Conservation (phyloP, 2,113 vertebrate species). For the Rhinolophus ferrumequinum region DNA sequence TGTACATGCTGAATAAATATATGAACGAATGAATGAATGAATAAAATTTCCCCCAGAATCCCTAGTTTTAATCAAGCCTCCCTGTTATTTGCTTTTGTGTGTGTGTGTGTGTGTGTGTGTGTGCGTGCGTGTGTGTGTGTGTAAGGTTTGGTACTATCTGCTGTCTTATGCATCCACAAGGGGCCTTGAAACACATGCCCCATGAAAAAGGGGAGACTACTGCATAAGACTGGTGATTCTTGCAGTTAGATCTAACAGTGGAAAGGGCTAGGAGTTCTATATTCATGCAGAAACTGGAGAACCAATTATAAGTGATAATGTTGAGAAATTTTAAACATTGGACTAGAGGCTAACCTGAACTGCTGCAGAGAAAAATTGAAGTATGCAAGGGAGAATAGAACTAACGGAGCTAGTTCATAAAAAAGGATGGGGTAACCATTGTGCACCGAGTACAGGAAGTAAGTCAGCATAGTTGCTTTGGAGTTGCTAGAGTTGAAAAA, state of each 20-base stretch:
- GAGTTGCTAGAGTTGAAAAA: not conserved
- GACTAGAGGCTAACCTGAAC: not conserved
- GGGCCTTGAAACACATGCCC: not conserved
- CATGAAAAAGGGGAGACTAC: not conserved
- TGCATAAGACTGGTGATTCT: not conserved
- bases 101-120: too few species aligned
- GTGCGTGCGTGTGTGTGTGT: too few species aligned
- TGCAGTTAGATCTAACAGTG: not conserved
- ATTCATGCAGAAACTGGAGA: not conserved
- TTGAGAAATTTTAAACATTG: not conserved
- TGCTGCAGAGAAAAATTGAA: not conserved
- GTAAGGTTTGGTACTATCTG: not conserved
- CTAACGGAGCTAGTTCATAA: not conserved
- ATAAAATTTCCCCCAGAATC: not conserved
- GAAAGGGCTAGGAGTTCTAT: not conserved
- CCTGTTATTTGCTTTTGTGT: too few species aligned
- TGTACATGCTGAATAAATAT: not conserved
- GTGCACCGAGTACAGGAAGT: not conserved
- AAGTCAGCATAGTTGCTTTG: not conserved
- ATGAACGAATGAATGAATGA: not conserved
- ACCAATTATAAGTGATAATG: not conserved
- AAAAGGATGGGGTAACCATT: not conserved
- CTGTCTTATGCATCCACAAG: not conserved
- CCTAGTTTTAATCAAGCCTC: too few species aligned
- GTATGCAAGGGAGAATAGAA: not conserved